Percentiles rank a stretch among this genome's conserved stretches.
Conservation (phyloP, 2,113 vertebrate genomes). For the Caloenas nicobarica region DNA sequence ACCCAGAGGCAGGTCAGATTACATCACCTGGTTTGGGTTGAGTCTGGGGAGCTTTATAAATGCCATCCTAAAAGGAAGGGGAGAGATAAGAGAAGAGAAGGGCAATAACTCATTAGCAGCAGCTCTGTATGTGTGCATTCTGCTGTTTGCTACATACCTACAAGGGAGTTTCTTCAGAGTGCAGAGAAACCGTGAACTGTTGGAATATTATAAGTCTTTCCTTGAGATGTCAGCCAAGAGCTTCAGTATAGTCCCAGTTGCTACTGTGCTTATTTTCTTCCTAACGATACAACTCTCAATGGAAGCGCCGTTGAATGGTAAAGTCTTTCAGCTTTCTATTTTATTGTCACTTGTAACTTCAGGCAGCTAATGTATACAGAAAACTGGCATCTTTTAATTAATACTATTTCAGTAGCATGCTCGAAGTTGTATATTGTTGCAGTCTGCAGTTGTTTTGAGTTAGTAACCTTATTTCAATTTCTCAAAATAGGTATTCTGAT, state of each 20-base stretch:
- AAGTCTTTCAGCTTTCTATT: slow-evolving; percentile 39
- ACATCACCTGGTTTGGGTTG: slow-evolving; percentile 72
- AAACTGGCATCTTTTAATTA: neutral
- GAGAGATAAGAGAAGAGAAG: neutral
- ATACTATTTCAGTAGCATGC: neutral
- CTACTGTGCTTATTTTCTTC: slow-evolving; percentile 54
- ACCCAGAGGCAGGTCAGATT: slow-evolving; percentile 65
- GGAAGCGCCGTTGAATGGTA: slow-evolving; percentile 72
- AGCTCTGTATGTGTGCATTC: neutral
- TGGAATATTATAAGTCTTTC: neutral
- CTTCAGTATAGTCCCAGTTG: neutral
- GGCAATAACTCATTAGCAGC: neutral
- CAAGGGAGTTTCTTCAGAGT: neutral
- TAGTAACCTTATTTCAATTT: neutral
- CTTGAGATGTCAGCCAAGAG: slow-evolving; percentile 65
- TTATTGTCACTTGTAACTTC: neutral
- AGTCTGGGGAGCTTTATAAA: slow-evolving; percentile 60
- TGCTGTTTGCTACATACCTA: neutral
- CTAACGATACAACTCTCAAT: slow-evolving; percentile 19
- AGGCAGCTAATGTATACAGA: neutral
- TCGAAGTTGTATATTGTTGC: neutral
- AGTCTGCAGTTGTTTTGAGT: neutral
- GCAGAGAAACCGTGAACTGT: neutral
- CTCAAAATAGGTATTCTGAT: neutral
- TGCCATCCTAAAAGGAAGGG: neutral